These are phyloP conservation scores for Pseudomyrmex dendroicus DNA, from an alignment of 1,140 invertebrate genomes.

Conservation along the genomic window DNA sequence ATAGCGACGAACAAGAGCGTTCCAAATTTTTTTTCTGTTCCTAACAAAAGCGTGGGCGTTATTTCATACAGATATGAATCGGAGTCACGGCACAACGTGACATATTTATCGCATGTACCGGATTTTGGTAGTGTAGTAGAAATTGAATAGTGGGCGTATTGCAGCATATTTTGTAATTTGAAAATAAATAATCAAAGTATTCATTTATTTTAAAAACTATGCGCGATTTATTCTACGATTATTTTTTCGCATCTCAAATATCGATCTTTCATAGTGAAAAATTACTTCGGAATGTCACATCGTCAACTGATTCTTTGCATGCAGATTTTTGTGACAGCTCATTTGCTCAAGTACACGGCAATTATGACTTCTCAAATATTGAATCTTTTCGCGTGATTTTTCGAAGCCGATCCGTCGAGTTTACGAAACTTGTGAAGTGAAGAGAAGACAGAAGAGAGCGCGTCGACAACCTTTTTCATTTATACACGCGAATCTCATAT, in stretches of 20 bases:
- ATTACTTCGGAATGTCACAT: background rate
- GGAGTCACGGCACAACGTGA: background rate
- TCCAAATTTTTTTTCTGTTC: background rate
- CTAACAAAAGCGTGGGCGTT: background rate
- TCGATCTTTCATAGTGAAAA: background rate
- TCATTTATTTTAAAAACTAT: background rate
- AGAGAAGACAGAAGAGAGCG: background rate
- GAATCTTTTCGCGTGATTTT: background rate
- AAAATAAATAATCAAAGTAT: background rate
- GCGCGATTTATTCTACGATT: background rate
- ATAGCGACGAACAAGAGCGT: background rate
- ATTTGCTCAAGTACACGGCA: background rate
- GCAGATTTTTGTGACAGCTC: background rate
- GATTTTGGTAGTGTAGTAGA: background rate
- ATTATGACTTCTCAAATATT: slow-evolving; percentile 1
- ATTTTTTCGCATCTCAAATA: background rate
- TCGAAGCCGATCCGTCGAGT: background rate
- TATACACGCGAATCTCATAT: background rate
- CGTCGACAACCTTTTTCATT: background rate
- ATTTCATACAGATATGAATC: slow-evolving; percentile 1
- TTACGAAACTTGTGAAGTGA: background rate
- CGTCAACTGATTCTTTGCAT: background rate
- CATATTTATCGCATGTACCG: slow-evolving; percentile 8
- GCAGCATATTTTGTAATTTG: background rate
- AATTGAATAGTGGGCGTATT: slow-evolving; percentile 22